Evolutionary conservation across 2,113 vertebrate genomes (phyloP).

Genomic region (Gopherus flavomarginatus): DNA sequence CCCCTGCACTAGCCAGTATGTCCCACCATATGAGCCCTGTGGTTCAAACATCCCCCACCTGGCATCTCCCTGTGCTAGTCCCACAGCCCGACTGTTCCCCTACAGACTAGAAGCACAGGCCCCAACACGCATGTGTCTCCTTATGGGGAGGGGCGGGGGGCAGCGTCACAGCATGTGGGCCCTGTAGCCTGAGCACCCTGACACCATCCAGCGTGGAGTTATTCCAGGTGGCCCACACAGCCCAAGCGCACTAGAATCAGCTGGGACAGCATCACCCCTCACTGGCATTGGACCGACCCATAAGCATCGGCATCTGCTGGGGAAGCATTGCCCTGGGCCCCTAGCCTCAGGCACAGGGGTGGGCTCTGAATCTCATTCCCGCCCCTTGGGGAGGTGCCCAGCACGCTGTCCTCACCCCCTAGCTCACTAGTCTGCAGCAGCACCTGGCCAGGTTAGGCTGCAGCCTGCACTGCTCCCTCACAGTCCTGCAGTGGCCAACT

Average conservation of each 20-base stretch:
- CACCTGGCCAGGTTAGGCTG: not conserved
- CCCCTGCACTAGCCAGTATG: not conserved
- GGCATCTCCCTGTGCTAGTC: not conserved
- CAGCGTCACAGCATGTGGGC: not conserved
- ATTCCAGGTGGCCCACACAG: not conserved
- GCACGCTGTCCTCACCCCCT: too few relatives aligned
- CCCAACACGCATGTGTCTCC: too few relatives aligned
- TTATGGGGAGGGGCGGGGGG: not conserved
- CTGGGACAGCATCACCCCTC: not conserved
- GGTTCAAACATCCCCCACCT: not conserved
- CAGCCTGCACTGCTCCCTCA: not conserved
- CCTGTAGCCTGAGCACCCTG: not conserved
- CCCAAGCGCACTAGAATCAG: not conserved
- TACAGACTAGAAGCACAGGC: not conserved
- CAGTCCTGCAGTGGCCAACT: not conserved
- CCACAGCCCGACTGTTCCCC: not conserved
- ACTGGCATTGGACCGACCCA: not conserved
- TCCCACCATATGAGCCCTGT: not conserved
- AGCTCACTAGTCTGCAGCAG: not conserved
- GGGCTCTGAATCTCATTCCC: not conserved
- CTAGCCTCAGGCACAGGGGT: accelerated
- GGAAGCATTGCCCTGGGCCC: not conserved
- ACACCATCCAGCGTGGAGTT: not conserved
- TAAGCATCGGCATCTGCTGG: not conserved
- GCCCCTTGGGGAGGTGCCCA: not conserved